Evolutionary conservation across 2,888 invertebrate species (phyloP).

Genomic region (Anthrax anthrax): DNA sequence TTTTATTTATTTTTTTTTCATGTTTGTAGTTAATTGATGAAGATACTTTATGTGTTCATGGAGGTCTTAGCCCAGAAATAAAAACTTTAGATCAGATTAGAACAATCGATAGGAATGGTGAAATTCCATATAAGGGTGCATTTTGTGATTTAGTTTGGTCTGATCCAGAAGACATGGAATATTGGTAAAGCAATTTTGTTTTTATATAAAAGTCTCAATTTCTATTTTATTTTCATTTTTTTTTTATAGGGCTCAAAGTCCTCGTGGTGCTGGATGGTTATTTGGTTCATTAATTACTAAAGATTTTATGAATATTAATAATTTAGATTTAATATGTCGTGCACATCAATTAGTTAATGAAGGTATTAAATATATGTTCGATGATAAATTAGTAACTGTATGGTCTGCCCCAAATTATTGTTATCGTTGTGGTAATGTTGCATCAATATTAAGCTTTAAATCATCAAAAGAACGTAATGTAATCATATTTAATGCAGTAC

Average conservation of each 20-base stretch:
- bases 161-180: conserved; percentile 93
- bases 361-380: conserved; percentile 97
- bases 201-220: not conserved
- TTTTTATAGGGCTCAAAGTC: conserved; percentile 61
- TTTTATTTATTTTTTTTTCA: not conserved
- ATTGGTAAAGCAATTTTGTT: conserved; percentile 47
- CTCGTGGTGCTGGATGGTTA: conserved; percentile 94
- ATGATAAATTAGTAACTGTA: conserved; percentile 90
- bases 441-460: conserved; percentile 85
- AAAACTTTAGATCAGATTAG: conserved; percentile 94
- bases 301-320: conserved; percentile 87
- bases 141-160: conserved; percentile 99
- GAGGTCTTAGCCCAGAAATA: conserved; percentile 93
- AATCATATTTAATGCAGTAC: conserved; percentile 90
- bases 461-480: conserved; percentile 61
- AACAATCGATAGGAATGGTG: conserved; percentile 88
- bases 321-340: conserved; percentile 84
- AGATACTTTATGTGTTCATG: conserved; percentile 92
- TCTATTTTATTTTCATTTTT: not conserved
- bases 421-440: conserved; percentile 97
- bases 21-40: conserved; percentile 80
- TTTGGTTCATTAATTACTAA: conserved; percentile 91
- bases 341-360: conserved; percentile 99
- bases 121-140: conserved; percentile 96
- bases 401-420: conserved; percentile 99